phyloP scores from a whole-genome alignment of 2,888 invertebrate genomes.

The Melolontha melolontha region DNA sequence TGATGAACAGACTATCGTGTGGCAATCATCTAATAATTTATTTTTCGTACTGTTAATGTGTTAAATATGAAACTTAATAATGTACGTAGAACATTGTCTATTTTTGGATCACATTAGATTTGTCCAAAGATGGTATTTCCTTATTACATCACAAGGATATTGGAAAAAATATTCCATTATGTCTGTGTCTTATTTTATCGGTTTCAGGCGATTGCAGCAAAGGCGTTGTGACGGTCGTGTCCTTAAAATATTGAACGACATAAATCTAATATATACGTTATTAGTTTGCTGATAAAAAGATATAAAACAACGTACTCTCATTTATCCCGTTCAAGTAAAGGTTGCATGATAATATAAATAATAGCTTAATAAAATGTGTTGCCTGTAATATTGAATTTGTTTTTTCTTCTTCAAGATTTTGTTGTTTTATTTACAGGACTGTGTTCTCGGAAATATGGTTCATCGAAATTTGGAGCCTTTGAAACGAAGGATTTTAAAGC shows the following conservation, averaged over 20 bases:
- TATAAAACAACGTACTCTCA: not conserved
- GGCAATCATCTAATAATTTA: conserved; percentile 4
- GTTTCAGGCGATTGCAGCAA: conserved; percentile 19
- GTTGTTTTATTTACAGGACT: no score
- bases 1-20: no score
- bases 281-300: conserved; percentile 52
- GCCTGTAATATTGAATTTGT: no score
- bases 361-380: no score
- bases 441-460: no score
- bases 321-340: conserved; percentile 20
- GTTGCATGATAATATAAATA: not conserved
- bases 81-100: conserved; percentile 4
- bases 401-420: no score
- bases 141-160: conserved; percentile 28
- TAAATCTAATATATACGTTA: conserved; percentile 55
- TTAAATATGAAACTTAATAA: conserved; percentile 18
- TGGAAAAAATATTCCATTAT: conserved; percentile 38
- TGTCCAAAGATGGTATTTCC: conserved; percentile 22
- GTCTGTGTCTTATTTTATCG: conserved; percentile 26
- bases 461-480: no score
- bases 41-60: not conserved
- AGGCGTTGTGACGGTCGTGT: conserved; percentile 14
- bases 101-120: conserved; percentile 8
- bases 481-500: no score
- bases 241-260: conserved; percentile 49